Evolutionary conservation across 2,888 invertebrate genomes (phyloP).

Genomic region (Polymixis flavicincta): DNA sequence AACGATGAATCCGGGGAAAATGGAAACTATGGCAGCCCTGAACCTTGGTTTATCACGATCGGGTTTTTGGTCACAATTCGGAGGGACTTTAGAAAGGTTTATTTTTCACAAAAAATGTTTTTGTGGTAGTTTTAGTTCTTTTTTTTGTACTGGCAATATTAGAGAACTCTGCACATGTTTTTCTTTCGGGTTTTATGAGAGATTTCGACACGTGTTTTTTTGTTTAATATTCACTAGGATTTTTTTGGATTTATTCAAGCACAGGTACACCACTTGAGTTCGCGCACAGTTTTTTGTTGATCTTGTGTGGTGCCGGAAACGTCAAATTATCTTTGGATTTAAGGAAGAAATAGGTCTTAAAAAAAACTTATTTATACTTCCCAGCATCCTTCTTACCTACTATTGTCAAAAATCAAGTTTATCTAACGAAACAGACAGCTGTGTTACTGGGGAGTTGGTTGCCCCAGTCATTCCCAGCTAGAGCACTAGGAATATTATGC

Average conservation of each 20-base stretch:
- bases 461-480: too few species aligned
- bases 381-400: too few species aligned
- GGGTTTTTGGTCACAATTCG: slow-evolving; percentile 68
- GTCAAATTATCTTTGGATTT: neutral
- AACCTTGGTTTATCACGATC: slow-evolving; percentile 71
- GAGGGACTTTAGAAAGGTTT: slow-evolving; percentile 68
- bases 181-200: neutral
- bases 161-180: slow-evolving; percentile 12
- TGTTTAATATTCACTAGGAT: slow-evolving; percentile 9
- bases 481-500: too few species aligned
- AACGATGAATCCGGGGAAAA: slow-evolving; percentile 64
- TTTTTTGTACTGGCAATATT: slow-evolving; percentile 12
- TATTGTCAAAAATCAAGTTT: too few species aligned
- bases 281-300: neutral
- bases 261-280: slow-evolving; percentile 19
- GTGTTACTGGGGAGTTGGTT: too few species aligned
- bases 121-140: slow-evolving; percentile 46
- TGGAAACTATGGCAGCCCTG: slow-evolving; percentile 69
- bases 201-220: slow-evolving; percentile 9
- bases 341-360: neutral
- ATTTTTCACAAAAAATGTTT: neutral
- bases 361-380: too few species aligned
- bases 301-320: neutral
- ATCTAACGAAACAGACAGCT: too few species aligned
- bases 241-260: slow-evolving; percentile 15